Evolutionary conservation across 2,113 vertebrate species (phyloP).

Genomic region (Struthio camelus): DNA sequence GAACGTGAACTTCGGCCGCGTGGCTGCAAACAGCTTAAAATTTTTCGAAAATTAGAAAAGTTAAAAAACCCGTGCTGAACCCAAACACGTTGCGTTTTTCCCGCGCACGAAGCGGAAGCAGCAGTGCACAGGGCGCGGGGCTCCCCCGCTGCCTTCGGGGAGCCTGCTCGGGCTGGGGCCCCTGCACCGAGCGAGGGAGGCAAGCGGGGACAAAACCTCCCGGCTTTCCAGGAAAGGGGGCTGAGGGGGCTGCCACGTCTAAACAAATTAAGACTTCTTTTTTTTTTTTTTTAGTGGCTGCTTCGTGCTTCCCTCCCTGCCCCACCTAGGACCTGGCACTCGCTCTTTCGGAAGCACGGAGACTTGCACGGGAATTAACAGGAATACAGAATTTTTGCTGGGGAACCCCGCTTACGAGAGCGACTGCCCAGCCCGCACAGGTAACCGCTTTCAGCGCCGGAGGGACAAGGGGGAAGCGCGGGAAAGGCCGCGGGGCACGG

Average conservation of each 20-base stretch:
- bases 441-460: too few species aligned
- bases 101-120: rapidly evolving
- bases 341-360: neutral
- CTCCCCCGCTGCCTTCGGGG: neutral
- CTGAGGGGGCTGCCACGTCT: rapidly evolving
- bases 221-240: rapidly evolving
- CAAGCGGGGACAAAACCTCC: rapidly evolving
- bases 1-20: rapidly evolving
- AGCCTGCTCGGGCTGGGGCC: too few species aligned
- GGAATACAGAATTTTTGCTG: rapidly evolving
- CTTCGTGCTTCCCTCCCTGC: neutral
- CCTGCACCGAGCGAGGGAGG: rapidly evolving
- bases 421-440: too few species aligned
- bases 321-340: neutral
- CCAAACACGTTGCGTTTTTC: neutral
- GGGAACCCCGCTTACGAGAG: rapidly evolving
- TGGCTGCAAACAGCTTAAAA: neutral
- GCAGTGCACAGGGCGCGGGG: rapidly evolving
- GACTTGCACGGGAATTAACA: rapidly evolving
- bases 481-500: too few species aligned
- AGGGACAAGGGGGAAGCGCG: too few species aligned
- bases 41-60: neutral
- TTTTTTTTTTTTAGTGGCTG: too few species aligned
- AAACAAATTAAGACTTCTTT: neutral
- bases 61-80: neutral